A percentile compares a stretch with the other conserved stretches of the same genome.
Evolutionary conservation across 2,113 vertebrate genomes (phyloP).

Genomic region (Illadopsis cleaveri): DNA sequence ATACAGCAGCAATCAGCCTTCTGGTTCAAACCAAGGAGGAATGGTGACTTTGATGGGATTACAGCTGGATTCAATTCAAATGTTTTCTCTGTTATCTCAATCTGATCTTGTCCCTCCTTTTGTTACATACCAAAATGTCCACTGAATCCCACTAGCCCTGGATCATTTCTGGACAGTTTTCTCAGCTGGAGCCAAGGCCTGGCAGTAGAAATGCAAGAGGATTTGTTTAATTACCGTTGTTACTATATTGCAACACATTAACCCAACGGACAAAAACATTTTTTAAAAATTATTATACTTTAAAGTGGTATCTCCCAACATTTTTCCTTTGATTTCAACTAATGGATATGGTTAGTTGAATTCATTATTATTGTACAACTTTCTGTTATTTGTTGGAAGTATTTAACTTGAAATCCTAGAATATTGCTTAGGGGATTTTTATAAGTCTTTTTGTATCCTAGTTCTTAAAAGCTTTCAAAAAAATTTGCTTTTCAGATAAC

Average conservation of each 20-base stretch:
- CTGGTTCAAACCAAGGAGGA: background rate
- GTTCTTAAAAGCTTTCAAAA: background rate
- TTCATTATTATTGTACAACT: background rate
- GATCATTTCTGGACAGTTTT: background rate
- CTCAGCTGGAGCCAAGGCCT: background rate
- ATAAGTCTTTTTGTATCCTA: background rate
- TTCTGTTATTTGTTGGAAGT: background rate
- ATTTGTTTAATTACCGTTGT: background rate
- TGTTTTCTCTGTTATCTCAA: background rate
- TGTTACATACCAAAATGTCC: background rate
- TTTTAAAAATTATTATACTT: background rate
- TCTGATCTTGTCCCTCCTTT: background rate
- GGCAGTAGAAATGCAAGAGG: background rate
- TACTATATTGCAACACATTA: background rate
- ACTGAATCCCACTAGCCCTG: background rate
- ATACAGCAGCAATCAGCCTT: background rate
- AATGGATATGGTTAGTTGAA: background rate
- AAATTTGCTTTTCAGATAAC: background rate
- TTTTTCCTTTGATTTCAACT: background rate
- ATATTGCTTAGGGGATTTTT: background rate
- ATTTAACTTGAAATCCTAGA: background rate
- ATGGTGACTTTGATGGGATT: background rate
- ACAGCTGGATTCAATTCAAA: background rate
- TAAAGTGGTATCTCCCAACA: background rate
- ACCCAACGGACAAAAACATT: background rate